Base-by-base conservation (phyloP, 2,113 vertebrate genomes). In the Carassius carassius region DNA sequence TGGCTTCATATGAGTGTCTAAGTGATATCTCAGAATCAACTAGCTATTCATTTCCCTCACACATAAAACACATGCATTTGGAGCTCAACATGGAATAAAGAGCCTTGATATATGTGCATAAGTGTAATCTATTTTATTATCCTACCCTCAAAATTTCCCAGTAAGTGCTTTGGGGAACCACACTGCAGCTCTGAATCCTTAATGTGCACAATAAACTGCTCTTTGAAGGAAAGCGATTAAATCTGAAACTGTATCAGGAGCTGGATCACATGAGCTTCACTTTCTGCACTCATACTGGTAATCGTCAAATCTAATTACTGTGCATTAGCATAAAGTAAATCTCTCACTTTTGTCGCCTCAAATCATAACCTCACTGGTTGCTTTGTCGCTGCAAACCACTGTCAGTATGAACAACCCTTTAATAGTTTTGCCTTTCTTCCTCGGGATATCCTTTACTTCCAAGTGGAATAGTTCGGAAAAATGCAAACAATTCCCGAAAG, bases 111-210 rank as follows among this genome's bases (percentile, higher is more conserved):
- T 75, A 83, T 86, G 79, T 75, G 35, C 35, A 23, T 41, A 41
- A 6, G 78, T 88, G 70, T 81, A 81, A 81, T 88, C 70, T 60
- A 49, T 3, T 12, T 14, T 49, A 88, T 88, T 83, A 88, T 80
- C 87, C 79, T 81, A 75, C 19, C 70, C 70, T 70, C 81, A 77
- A 51, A 75, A 83, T 56, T 80, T 58, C 72, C 73, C 21, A 79
- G 44, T 83, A 44, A 79, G 7, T 9, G 16, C 67, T 82, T 23
- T 49, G 10, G 49, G 76, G 60, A 62, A 47, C 60, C 47, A 76
- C 19, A 73, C 81, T 78, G 58, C 67, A 75, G 29, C 63, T 81
- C 78, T 16, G 73, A 83, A 60, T 54, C 16, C 63, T 37, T 86
- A 58, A 73, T 69, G 73, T 25, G 14, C 56, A 41, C 16, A 69